phyloP scores from a whole-genome alignment of 2,797 vertebrate species.

The Mionectes olivaceus region DNA sequence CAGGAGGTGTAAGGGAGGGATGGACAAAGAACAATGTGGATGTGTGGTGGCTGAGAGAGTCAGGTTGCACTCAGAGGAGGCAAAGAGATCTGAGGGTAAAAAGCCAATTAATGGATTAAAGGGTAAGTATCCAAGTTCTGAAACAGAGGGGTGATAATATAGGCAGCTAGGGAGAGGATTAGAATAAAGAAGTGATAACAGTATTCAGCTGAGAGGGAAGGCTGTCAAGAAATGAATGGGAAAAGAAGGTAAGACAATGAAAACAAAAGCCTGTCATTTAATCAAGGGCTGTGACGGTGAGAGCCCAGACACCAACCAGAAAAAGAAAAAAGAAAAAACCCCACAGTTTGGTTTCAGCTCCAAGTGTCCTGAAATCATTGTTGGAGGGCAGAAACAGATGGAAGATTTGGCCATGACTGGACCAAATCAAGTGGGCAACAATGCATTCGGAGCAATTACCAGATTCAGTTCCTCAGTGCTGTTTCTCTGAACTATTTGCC shows the following conservation, averaged over 20 bases:
- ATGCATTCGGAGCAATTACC: constrained; percentile 30
- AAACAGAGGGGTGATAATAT: constrained; percentile 79
- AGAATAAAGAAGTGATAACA: constrained; percentile 84
- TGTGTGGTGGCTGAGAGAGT: constrained; percentile 45
- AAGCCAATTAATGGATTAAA: constrained; percentile 82
- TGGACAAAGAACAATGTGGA: constrained; percentile 21
- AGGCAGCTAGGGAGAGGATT: constrained; percentile 80
- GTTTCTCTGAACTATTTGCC: constrained; percentile 28
- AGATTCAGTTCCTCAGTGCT: constrained; percentile 1
- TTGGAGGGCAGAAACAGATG: constrained; percentile 67
- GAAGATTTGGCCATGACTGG: constrained; percentile 62
- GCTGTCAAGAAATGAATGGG: constrained; percentile 79
- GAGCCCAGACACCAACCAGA: constrained; percentile 13
- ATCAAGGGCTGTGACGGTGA: constrained; percentile 66
- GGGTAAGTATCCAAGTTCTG: constrained; percentile 75
- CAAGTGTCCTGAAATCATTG: constrained; percentile 64
- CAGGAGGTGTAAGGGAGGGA: neutral
- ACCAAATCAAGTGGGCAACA: constrained; percentile 64
- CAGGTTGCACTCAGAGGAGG: constrained; percentile 56
- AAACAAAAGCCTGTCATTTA: constrained; percentile 78
- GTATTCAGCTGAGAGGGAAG: constrained; percentile 79
- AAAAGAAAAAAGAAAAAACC: neutral
- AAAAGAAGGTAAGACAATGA: constrained; percentile 75
- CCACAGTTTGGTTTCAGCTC: constrained; percentile 44
- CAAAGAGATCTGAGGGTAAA: constrained; percentile 69